Percentiles rank a stretch among this genome's conserved stretches.
Evolutionary conservation across 2,113 vertebrate genomes (phyloP).

Genomic region (Hipposideros armiger): DNA sequence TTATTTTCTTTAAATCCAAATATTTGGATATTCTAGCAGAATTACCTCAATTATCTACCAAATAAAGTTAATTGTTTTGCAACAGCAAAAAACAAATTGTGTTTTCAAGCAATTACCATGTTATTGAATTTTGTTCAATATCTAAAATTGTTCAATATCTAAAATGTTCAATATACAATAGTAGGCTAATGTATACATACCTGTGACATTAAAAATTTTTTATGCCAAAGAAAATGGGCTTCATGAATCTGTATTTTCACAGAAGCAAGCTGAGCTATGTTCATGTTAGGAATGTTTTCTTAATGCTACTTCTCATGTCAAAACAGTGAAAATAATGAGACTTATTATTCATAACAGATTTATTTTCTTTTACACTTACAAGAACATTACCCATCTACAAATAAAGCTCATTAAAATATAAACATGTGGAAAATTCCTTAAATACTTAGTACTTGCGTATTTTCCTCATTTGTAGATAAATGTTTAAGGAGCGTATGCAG

Average conservation of each 20-base stretch:
- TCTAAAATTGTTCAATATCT: constrained; percentile 2
- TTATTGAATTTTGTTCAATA: not conserved
- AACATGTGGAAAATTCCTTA: constrained; percentile 61
- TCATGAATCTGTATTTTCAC: constrained; percentile 11
- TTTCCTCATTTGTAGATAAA: not conserved
- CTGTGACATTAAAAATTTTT: not conserved
- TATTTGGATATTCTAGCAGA: constrained; percentile 25
- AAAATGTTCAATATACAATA: too few species aligned
- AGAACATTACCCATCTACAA: constrained; percentile 57
- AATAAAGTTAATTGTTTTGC: not conserved
- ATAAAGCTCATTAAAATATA: constrained; percentile 61
- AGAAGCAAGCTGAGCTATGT: constrained; percentile 30
- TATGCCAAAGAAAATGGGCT: not conserved
- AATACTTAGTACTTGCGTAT: not conserved
- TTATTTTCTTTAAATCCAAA: constrained; percentile 2
- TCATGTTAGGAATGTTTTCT: constrained; percentile 15
- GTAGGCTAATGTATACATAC: not conserved
- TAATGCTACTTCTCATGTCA: constrained; percentile 60
- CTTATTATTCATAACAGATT: constrained; percentile 55
- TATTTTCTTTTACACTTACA: constrained; percentile 47
- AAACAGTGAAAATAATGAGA: constrained; percentile 73
- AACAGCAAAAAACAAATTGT: not conserved
- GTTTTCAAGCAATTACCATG: not conserved
- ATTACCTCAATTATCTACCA: not conserved
- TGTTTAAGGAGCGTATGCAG: not conserved